Base-by-base conservation (phyloP, 2,797 vertebrate species). In the Sebastes iracundus region DNA sequence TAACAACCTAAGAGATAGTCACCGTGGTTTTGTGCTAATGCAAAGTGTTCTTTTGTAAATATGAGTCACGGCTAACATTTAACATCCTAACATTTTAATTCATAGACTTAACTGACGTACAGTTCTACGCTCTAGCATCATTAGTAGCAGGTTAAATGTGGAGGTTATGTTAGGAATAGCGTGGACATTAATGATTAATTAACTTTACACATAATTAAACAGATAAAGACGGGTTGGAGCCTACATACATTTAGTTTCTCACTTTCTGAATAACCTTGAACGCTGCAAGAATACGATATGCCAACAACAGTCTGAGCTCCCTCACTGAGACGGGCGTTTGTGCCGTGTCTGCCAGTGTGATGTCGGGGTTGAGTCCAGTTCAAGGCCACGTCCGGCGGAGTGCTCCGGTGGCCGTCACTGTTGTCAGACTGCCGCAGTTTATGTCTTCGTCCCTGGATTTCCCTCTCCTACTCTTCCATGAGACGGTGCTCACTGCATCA, bases 221-320 rank as follows among this genome's bases (percentile, higher is more conserved):
- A 83, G 80, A 90, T 86, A 86, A 87, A 88, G 81, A 86, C 76
- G 70, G 79, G 72, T 70, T n/a, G 62, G 80, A 63, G 85, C 53
- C 38, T 67, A 61, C 77, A 83, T 83, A 77, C 66, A 75, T 78
- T 82, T 23, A 68, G 55, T 64, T 59, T 46, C 73, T 74, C 20
- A 28, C 64, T 83, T 87, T 79, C 38, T 59, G 32, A 85, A 87
- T 88, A 87, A 91, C 92, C 88, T 93, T 91, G 83, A 87, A 83
- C 7, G n/a, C 76, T 81, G 75, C 74, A 75, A 66, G 84, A 87
- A 90, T 80, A 52, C 46, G 7, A 86, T 75, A 80, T 82, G 80
- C 88, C 80, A 86, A 46, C 81, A 81, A 79, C 80, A 35, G 72
- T 30, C 74, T 56, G 62, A 27, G 18, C 78, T 71, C 53, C 71